Conservation (phyloP, 2,888 invertebrate species). For the Phymatocera aterrima region DNA sequence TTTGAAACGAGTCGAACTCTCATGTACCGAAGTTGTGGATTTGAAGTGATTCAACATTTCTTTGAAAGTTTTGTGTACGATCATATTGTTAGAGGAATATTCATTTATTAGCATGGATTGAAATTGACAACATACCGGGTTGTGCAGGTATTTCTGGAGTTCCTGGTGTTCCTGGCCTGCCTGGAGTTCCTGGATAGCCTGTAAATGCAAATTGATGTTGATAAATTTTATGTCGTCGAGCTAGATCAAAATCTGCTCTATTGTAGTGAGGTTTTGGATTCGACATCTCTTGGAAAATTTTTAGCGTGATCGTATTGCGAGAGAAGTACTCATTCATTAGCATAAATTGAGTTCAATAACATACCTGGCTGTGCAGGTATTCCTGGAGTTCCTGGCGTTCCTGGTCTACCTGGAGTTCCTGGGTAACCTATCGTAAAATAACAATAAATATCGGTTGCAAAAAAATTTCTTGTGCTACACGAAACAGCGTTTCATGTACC, state of each 20-base stretch:
- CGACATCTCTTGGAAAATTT: slow-evolving; percentile 53
- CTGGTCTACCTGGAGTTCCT: slow-evolving; percentile 52
- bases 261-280: no score
- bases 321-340: slow-evolving; percentile 47
- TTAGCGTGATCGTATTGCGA: slow-evolving; percentile 67
- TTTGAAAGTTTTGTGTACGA: no score
- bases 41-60: no score
- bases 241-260: no score
- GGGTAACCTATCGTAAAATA: slow-evolving; percentile 49
- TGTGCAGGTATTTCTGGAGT: slow-evolving; percentile 50
- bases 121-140: slow-evolving; percentile 46
- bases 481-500: no score
- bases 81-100: no score
- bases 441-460: no score
- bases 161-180: slow-evolving; percentile 51
- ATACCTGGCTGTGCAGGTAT: slow-evolving; percentile 48
- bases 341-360: slow-evolving; percentile 10
- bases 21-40: no score
- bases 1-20: not conserved
- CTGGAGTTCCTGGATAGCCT: slow-evolving; percentile 49
- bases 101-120: no score
- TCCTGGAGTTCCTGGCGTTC: slow-evolving; percentile 50
- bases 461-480: slow-evolving; percentile 52
- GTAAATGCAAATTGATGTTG: no score
- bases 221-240: no score